Percentiles rank a stretch among this genome's conserved stretches.
phyloP scores from a whole-genome alignment of 2,888 invertebrate species.

The Rugalucina vietnamica region DNA sequence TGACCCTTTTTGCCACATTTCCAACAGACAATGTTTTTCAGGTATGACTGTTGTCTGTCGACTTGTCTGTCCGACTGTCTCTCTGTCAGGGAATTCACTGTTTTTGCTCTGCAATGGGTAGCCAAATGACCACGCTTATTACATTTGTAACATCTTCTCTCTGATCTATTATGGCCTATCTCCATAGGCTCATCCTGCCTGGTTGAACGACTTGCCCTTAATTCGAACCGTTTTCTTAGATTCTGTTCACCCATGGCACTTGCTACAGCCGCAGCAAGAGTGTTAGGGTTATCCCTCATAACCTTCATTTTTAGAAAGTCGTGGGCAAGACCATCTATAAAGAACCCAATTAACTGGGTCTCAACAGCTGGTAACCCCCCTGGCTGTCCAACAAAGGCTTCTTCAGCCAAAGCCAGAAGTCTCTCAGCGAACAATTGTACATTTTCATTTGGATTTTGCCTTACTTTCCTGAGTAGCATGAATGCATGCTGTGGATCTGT shows the following conservation, averaged over 20 bases:
- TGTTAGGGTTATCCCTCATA: not conserved
- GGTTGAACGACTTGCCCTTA: not conserved
- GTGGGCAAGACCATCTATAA: not conserved
- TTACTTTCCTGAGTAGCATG: too few species aligned
- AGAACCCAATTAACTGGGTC: not conserved
- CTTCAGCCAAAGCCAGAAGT: not conserved
- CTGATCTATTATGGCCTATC: not conserved
- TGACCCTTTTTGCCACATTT: not conserved
- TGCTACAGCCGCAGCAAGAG: not conserved
- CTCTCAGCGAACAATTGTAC: too few species aligned
- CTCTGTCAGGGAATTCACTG: not conserved
- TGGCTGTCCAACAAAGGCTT: not conserved
- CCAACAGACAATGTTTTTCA: not conserved
- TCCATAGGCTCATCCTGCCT: not conserved
- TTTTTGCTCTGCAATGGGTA: not conserved
- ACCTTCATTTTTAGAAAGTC: not conserved
- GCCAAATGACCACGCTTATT: not conserved
- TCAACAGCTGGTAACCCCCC: not conserved
- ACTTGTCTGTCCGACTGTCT: too few species aligned
- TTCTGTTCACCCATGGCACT: slow-evolving; percentile 6
- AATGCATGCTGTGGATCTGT: too few species aligned
- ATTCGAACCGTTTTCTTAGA: not conserved
- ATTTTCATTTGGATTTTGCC: too few species aligned
- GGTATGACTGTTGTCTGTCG: not conserved
- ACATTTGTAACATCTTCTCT: not conserved